Evolutionary conservation across 2,797 vertebrate genomes (phyloP).

Genomic region (Anniella stebbinsi): DNA sequence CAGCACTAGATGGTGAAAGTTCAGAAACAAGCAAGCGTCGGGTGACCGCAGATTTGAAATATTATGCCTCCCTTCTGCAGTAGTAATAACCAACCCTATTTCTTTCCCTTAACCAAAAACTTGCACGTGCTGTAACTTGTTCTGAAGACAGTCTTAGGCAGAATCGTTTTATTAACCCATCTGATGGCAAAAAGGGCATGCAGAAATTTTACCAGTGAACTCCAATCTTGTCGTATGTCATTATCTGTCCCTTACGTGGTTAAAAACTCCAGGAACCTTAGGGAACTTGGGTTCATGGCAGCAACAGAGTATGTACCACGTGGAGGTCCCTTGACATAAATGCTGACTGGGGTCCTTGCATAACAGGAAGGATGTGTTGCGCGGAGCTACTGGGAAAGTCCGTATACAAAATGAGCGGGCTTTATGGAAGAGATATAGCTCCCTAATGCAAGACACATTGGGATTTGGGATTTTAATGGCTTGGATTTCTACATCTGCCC

Average conservation of each 20-base stretch:
- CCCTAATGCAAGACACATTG: too few species aligned
- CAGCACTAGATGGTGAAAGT: too few species aligned
- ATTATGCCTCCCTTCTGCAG: too few species aligned
- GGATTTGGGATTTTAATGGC: not conserved
- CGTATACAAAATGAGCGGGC: too few species aligned
- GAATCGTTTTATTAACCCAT: not conserved
- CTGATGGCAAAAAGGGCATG: too few species aligned
- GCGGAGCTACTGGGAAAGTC: too few species aligned
- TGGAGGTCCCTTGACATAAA: too few species aligned
- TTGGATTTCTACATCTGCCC: not conserved
- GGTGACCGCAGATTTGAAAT: too few species aligned
- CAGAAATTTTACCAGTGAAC: not conserved
- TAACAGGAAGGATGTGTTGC: too few species aligned
- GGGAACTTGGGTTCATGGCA: not conserved
- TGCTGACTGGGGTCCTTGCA: not conserved
- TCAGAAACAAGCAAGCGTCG: too few species aligned
- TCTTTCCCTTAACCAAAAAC: not conserved
- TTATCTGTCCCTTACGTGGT: not conserved
- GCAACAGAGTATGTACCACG: not conserved
- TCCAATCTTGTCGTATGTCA: too few species aligned
- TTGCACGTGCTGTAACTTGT: not conserved
- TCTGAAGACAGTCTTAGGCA: not conserved
- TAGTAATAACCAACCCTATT: not conserved
- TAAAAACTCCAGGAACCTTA: not conserved
- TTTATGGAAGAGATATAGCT: too few species aligned